Evolutionary conservation across 2,888 invertebrate species (phyloP).

Genomic region (Drosophila paranaensis): DNA sequence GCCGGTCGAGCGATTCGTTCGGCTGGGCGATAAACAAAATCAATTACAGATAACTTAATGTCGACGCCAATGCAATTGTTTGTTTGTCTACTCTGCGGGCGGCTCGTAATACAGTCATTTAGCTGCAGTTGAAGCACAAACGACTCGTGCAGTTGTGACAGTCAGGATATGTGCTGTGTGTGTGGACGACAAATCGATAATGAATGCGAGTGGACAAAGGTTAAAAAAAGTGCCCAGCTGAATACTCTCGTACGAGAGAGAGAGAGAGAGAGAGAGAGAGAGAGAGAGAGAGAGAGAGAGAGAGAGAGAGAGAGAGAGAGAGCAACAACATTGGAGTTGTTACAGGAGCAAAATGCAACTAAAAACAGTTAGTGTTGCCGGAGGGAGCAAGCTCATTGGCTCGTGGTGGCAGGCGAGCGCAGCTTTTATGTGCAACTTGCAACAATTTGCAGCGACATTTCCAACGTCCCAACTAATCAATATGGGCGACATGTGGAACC

Average conservation of each 20-base stretch:
- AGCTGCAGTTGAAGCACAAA: slow-evolving; percentile 73
- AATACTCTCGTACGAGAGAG: background rate
- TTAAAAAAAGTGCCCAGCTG: slow-evolving; percentile 43
- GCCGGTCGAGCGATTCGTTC: background rate
- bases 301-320: too few species aligned
- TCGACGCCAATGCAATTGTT: slow-evolving; percentile 50
- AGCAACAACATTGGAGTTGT: slow-evolving; percentile 1
- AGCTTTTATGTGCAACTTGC: slow-evolving; percentile 57
- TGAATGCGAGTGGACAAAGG: slow-evolving; percentile 55
- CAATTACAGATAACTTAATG: slow-evolving; percentile 77
- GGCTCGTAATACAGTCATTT: slow-evolving; percentile 75
- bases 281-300: too few species aligned
- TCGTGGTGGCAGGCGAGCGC: slow-evolving; percentile 23
- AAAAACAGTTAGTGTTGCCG: slow-evolving; percentile 37
- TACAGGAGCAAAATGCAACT: slow-evolving; percentile 43
- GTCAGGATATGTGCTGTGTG: slow-evolving; percentile 25
- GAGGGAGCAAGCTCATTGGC: slow-evolving; percentile 21
- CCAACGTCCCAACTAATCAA: slow-evolving; percentile 77
- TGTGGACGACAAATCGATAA: slow-evolving; percentile 66
- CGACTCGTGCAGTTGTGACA: slow-evolving; percentile 48
- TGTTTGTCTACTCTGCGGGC: slow-evolving; percentile 59
- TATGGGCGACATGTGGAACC: slow-evolving; percentile 64
- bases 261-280: too few species aligned
- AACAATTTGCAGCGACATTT: slow-evolving; percentile 76
- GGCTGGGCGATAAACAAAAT: slow-evolving; percentile 66